Conservation (phyloP, 2,113 vertebrate genomes). For the Capreolus pygargus region DNA sequence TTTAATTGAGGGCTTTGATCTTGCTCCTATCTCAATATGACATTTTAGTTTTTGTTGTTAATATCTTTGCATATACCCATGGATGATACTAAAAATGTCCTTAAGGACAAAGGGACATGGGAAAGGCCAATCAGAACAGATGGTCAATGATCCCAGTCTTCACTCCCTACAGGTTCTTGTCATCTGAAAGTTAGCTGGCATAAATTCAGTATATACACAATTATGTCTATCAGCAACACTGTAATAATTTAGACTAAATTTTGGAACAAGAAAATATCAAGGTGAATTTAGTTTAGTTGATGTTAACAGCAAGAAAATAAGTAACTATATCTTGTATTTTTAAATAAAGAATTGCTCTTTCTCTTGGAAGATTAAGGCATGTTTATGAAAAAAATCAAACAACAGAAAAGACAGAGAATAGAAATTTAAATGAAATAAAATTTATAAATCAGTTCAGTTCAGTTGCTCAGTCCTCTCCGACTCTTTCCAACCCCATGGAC, state of each 20-base stretch:
- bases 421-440: not conserved
- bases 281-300: not conserved
- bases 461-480: not conserved
- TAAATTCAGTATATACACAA: not conserved
- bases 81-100: not conserved
- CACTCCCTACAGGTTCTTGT: not conserved
- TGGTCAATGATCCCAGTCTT: not conserved
- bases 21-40: not conserved
- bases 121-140: not conserved
- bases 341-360: not conserved
- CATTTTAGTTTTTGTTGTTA: not conserved
- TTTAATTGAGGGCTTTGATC: not conserved
- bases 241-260: not conserved
- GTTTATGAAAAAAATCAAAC: not conserved
- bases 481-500: not conserved
- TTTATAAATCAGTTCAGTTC: not conserved
- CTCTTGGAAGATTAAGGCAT: not conserved
- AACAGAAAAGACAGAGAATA: not conserved
- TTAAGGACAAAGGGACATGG: not conserved
- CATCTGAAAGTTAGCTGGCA: not conserved
- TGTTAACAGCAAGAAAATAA: not conserved
- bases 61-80: not conserved
- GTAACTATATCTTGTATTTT: not conserved
- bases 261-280: not conserved
- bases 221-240: not conserved